Evolutionary conservation across 2,797 vertebrate genomes (phyloP).

Genomic region (Cottoperca gobio): DNA sequence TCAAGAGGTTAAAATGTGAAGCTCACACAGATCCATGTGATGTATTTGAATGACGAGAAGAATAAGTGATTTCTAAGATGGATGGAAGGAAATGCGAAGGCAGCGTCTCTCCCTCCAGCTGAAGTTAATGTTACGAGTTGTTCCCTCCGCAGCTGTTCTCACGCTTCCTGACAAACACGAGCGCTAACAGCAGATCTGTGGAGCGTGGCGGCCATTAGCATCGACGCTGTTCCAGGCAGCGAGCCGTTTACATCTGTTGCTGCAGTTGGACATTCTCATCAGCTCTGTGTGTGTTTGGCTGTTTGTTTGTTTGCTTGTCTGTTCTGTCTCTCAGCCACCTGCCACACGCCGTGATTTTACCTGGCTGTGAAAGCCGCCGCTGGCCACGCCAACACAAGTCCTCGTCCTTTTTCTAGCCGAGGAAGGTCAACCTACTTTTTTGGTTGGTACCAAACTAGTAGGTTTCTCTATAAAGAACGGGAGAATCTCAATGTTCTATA

Average conservation of each 20-base stretch:
- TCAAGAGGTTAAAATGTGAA: not conserved
- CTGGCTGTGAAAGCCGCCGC: slow-evolving; percentile 28
- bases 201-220: slow-evolving; percentile 57
- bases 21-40: not conserved
- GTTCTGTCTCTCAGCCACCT: slow-evolving; percentile 50
- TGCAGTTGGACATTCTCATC: slow-evolving; percentile 40
- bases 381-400: slow-evolving; percentile 22
- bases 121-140: not conserved
- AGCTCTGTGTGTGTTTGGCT: slow-evolving; percentile 26
- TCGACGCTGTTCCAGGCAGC: slow-evolving; percentile 38
- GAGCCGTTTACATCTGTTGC: slow-evolving; percentile 57
- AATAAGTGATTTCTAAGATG: slow-evolving; percentile 16
- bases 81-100: slow-evolving; percentile 3
- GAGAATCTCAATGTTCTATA: not conserved
- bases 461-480: not conserved
- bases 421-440: slow-evolving; percentile 28
- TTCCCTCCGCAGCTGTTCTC: slow-evolving; percentile 32
- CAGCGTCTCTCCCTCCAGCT: slow-evolving; percentile 8
- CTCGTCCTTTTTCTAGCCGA: slow-evolving; percentile 11
- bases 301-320: slow-evolving; percentile 37
- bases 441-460: not conserved
- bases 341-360: slow-evolving; percentile 53
- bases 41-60: not conserved
- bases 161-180: slow-evolving; percentile 21
- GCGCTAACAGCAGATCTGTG: slow-evolving; percentile 45